phyloP scores from a whole-genome alignment of 2,888 invertebrate genomes.

The Rhopalosiphum nymphaeae region DNA sequence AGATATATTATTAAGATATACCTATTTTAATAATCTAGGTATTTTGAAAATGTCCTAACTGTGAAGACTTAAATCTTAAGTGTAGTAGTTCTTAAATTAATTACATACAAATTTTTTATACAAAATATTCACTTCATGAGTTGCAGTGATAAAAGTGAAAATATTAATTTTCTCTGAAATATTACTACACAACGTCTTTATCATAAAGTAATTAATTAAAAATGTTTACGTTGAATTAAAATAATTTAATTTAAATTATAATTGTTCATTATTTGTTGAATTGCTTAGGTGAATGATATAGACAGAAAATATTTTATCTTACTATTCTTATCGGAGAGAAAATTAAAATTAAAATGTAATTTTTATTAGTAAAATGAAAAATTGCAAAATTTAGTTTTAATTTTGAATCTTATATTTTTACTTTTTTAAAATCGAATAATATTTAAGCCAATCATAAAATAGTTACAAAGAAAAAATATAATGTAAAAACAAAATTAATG shows the following conservation, averaged over 20 bases:
- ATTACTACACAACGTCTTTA: not conserved
- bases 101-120: not conserved
- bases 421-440: not conserved
- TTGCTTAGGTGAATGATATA: not conserved
- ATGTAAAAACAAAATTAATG: not conserved
- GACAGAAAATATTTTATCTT: not conserved
- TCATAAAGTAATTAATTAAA: not conserved
- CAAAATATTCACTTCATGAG: not conserved
- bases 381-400: not conserved
- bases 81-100: not conserved
- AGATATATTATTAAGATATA: not conserved
- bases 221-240: not conserved
- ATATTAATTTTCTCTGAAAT: not conserved
- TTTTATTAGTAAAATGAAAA: not conserved
- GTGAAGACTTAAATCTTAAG: not conserved
- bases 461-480: not conserved
- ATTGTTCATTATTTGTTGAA: not conserved
- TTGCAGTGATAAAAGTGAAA: not conserved
- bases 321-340: not conserved
- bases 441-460: not conserved
- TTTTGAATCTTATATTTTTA: not conserved
- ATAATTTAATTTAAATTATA: not conserved
- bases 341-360: not conserved
- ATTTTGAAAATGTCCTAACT: not conserved
- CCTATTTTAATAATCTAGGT: not conserved